Evolutionary conservation across 2,888 invertebrate genomes (phyloP).

Genomic region (Tipula confusa): DNA sequence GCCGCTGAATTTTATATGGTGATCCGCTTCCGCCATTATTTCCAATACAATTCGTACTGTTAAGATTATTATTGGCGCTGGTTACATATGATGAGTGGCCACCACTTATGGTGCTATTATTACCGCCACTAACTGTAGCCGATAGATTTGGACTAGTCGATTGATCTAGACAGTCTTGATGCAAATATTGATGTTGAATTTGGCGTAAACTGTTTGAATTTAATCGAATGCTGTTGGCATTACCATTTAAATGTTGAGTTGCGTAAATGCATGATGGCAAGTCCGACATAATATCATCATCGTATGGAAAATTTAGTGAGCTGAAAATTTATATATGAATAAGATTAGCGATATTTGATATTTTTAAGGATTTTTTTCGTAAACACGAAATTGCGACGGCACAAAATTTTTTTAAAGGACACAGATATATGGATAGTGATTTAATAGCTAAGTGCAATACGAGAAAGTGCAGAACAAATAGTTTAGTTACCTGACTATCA

Average conservation of each 20-base stretch:
- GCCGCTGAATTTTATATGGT: constrained; percentile 78
- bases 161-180: constrained; percentile 41
- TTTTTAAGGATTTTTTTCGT: background rate
- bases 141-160: constrained; percentile 32
- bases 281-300: constrained; percentile 61
- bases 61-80: background rate
- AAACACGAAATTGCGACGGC: background rate
- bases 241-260: constrained; percentile 51
- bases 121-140: background rate
- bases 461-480: background rate
- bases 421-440: background rate
- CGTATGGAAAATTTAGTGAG: constrained; percentile 48
- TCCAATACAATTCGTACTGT: background rate
- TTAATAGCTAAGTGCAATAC: background rate
- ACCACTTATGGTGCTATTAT: background rate
- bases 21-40: constrained; percentile 33
- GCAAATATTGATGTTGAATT: constrained; percentile 50
- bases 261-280: constrained; percentile 79
- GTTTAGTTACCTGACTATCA: background rate
- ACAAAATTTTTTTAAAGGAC: background rate
- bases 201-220: constrained; percentile 46
- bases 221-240: constrained; percentile 41
- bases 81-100: background rate
- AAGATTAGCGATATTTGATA: background rate
- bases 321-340: constrained; percentile 39